Conservation (phyloP, 2,113 vertebrate genomes). For the Sula dactylatra region DNA sequence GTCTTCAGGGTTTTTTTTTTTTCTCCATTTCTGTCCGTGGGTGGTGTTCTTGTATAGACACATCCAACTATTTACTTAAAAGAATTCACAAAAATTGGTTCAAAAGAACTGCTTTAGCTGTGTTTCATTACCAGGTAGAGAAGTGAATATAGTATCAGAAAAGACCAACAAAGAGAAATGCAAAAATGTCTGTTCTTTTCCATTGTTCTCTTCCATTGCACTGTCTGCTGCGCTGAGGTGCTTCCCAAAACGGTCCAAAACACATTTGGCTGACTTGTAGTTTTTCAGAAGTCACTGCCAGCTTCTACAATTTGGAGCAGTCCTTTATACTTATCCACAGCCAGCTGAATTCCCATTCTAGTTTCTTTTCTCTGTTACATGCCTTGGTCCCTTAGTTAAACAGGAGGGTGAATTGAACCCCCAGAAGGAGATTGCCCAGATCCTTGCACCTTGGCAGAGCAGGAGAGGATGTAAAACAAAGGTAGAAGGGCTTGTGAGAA, state of each 20-base stretch:
- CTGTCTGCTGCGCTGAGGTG: too few species aligned
- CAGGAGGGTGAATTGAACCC: not conserved
- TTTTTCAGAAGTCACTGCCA: not conserved
- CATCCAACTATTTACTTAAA: not conserved
- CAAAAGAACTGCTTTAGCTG: not conserved
- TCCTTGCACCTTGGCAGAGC: not conserved
- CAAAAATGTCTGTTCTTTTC: not conserved
- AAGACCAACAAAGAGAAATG: not conserved
- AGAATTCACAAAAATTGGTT: not conserved
- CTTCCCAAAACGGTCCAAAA: not conserved
- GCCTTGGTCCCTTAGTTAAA: not conserved
- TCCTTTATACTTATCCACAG: not conserved
- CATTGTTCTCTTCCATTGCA: not conserved
- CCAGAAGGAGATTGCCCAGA: not conserved
- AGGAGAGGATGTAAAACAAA: not conserved
- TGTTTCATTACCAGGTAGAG: not conserved
- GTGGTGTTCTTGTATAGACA: not conserved
- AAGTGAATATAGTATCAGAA: not conserved
- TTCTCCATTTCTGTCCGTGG: not conserved
- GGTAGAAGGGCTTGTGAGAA: not conserved
- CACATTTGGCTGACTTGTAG: not conserved
- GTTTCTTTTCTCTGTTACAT: not conserved
- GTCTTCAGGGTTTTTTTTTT: not conserved
- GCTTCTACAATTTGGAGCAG: not conserved
- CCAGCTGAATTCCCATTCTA: not conserved